phyloP scores from a whole-genome alignment of 35 echinoderm and acorn worm genomes.

The Eucidaris tribuloides region DNA sequence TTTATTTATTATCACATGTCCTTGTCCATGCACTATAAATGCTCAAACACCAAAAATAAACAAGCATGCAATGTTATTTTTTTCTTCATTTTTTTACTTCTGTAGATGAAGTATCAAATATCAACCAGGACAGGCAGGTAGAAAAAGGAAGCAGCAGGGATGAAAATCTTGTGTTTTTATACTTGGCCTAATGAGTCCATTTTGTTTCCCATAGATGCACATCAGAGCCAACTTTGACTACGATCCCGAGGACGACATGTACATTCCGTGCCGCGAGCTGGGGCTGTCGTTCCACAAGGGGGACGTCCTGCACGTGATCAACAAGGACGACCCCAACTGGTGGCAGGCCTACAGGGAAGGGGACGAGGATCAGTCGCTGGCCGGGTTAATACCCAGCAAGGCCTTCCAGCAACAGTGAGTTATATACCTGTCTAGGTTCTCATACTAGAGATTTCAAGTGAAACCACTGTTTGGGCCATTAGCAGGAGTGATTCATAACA shows the following conservation, averaged over 20 bases:
- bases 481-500: background rate
- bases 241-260: conserved; percentile 92
- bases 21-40: no score
- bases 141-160: no score
- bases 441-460: no score
- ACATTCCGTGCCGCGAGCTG: conserved; percentile 95
- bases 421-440: no score
- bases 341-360: conserved; percentile 95
- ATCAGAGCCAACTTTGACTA: conserved; percentile 87
- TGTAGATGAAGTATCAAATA: no score
- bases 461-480: background rate
- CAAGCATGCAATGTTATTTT: no score
- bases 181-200: background rate
- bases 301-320: conserved; percentile 90
- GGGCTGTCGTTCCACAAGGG: conserved; percentile 91
- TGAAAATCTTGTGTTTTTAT: background rate
- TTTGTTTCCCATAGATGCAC: conserved; percentile 52
- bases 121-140: no score
- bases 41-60: no score
- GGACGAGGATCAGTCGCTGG: conserved; percentile 88
- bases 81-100: no score
- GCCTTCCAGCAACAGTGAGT: conserved; percentile 89
- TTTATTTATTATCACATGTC: no score
- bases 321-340: conserved; percentile 89
- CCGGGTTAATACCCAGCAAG: conserved; percentile 91